phyloP scores from a whole-genome alignment of 1,140 invertebrate species.

The Achatina immaculata region DNA sequence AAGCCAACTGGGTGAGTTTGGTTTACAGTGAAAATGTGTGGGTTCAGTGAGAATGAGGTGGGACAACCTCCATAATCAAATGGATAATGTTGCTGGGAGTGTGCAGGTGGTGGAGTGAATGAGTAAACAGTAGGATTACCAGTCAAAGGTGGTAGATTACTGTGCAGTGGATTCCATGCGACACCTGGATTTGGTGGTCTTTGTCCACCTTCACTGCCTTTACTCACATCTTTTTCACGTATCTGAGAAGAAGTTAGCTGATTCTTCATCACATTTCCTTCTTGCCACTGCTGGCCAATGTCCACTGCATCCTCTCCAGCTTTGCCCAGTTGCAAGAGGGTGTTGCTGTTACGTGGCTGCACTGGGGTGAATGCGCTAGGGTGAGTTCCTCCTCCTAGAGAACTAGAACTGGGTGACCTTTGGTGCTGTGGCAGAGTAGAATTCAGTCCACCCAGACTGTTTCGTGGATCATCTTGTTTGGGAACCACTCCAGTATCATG shows the following conservation, averaged over 20 bases:
- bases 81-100: slow-evolving; percentile 33
- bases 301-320: slow-evolving; percentile 20
- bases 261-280: slow-evolving; percentile 6
- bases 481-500: neutral
- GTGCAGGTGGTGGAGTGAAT: slow-evolving; percentile 9
- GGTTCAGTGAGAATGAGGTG: neutral
- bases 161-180: slow-evolving; percentile 29
- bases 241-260: slow-evolving; percentile 48
- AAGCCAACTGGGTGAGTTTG: slow-evolving; percentile 11
- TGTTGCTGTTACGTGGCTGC: slow-evolving; percentile 61
- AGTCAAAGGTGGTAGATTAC: slow-evolving; percentile 28
- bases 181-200: slow-evolving; percentile 37
- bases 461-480: slow-evolving; percentile 2
- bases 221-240: slow-evolving; percentile 51
- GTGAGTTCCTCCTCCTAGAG: slow-evolving; percentile 53
- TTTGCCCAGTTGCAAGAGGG: slow-evolving; percentile 50
- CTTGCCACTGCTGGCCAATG: neutral
- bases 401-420: slow-evolving; percentile 59
- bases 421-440: slow-evolving; percentile 54
- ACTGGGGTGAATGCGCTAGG: slow-evolving; percentile 65
- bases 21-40: slow-evolving; percentile 19
- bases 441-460: slow-evolving; percentile 42
- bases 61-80: slow-evolving; percentile 30
- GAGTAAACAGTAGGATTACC: slow-evolving; percentile 30
- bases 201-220: slow-evolving; percentile 46